Evolutionary conservation across 2,113 vertebrate genomes (phyloP).

Genomic region (Columba livia): DNA sequence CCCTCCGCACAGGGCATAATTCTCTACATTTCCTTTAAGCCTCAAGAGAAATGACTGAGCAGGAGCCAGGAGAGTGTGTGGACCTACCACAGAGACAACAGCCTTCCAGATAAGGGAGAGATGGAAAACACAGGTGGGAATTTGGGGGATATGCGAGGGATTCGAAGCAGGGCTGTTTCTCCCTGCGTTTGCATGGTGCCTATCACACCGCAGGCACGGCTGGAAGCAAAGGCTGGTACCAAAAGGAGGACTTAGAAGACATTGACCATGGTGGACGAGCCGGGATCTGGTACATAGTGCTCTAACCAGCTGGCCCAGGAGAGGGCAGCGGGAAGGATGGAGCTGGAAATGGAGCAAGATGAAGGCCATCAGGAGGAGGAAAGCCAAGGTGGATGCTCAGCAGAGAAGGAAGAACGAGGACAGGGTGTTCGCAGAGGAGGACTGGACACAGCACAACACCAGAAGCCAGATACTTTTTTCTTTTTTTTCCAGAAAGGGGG

Average conservation of each 20-base stretch:
- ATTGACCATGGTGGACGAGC: not conserved
- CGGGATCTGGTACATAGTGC: not conserved
- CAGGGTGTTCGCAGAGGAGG: not conserved
- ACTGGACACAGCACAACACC: not conserved
- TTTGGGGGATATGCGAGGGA: no score
- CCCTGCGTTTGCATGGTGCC: not conserved
- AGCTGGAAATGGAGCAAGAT: not conserved
- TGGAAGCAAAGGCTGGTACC: not conserved
- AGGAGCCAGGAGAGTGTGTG: not conserved
- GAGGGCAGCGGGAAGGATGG: not conserved
- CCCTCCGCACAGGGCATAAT: not conserved
- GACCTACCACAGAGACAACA: rapidly evolving
- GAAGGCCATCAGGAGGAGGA: rapidly evolving
- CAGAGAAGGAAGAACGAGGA: not conserved
- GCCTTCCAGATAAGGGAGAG: not conserved
- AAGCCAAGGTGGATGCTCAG: not conserved
- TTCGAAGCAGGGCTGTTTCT: not conserved
- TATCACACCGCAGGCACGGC: not conserved
- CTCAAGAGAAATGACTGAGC: not conserved
- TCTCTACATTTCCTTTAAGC: not conserved
- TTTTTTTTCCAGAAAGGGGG: not conserved
- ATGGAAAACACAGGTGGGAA: not conserved
- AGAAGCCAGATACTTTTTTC: not conserved
- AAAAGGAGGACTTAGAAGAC: not conserved
- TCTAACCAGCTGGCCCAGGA: not conserved